Base-by-base conservation (phyloP, 2,888 invertebrate genomes). In the Danaus chrysippus region DNA sequence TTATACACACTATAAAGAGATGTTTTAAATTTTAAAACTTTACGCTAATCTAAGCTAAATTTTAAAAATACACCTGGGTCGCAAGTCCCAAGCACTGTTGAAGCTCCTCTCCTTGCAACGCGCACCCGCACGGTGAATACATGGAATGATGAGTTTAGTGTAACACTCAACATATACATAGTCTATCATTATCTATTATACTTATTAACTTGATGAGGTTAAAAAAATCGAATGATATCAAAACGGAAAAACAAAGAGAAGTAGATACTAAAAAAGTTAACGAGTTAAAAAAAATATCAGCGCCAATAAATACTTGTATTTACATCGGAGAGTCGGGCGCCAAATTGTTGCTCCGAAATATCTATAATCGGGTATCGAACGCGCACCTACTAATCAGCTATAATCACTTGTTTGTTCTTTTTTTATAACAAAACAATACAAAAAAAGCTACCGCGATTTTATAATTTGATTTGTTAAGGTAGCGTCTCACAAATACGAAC, bases 281-380 rank as follows among this genome's bases (percentile, higher is more conserved):
- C 58, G 11, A 15, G 13, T 44, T 61, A 43, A 52, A 61, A 63
- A 60, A 65, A 65, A 69, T 61, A 56, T 59, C 60, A 76, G 82
- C 82, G 82, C 78, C 83, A 82, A 84, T 81, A 83, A 73, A 70
- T 66, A 79, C 84, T 83, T 85, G 86, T 86, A 83, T 76, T 78
- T 82, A 82, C 83, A 82, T 83, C 74, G 78, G 76, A 71, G 76
- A 76, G 72, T 81, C 78, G 80, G 75, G 70, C 76, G 78, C 82
- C 82, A 83, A 85, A 78, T 76, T 78, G 73, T 77, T 77, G 80
- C 74, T 75, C 72, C 77, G 77, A 82, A 87, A 90, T 89, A 72
- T 78, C 82, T 88, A 87, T 89, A 89, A 89, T 89, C 87, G 79
- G 74, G 79, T 76, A 78, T 81, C 83, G 78, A 86, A 83, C 76